Evolutionary conservation across 1,140 invertebrate species (phyloP).

Genomic region (Calephelis virginiensis): DNA sequence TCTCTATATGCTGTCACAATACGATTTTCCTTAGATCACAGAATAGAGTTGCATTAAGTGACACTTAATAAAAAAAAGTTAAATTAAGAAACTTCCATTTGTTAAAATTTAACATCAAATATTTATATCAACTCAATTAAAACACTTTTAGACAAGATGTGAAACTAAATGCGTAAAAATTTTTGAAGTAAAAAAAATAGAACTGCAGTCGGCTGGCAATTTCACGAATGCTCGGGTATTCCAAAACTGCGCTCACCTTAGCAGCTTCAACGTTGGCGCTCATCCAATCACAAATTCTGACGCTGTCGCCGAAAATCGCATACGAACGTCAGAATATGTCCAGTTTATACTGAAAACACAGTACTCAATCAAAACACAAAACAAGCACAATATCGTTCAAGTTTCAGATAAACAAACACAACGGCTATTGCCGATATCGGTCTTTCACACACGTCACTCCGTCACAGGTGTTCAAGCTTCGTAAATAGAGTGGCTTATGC

Average conservation of each 20-base stretch:
- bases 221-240: background rate
- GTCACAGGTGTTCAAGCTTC: conserved; percentile 61
- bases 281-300: conserved; percentile 18
- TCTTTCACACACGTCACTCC: conserved; percentile 64
- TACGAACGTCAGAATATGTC: conserved; percentile 30
- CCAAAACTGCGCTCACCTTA: conserved; percentile 14
- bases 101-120: background rate
- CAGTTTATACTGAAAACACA: conserved; percentile 52
- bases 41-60: no score
- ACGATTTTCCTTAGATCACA: no score
- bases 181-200: background rate
- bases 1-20: no score
- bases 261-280: conserved; percentile 16
- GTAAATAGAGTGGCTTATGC: conserved; percentile 44
- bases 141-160: no score
- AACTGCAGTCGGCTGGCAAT: conserved; percentile 7
- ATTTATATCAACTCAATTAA: background rate
- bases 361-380: conserved; percentile 51
- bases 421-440: conserved; percentile 54
- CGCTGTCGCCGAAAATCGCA: conserved; percentile 14
- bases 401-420: conserved; percentile 48
- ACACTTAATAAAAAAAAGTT: no score
- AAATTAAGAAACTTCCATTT: no score
- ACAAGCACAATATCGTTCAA: conserved; percentile 38
- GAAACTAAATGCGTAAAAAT: background rate